Evolutionary conservation across 2,888 invertebrate genomes (phyloP), one percentile per base, ranked within the genome.

Genomic region (Hedychridium roseum): DNA sequence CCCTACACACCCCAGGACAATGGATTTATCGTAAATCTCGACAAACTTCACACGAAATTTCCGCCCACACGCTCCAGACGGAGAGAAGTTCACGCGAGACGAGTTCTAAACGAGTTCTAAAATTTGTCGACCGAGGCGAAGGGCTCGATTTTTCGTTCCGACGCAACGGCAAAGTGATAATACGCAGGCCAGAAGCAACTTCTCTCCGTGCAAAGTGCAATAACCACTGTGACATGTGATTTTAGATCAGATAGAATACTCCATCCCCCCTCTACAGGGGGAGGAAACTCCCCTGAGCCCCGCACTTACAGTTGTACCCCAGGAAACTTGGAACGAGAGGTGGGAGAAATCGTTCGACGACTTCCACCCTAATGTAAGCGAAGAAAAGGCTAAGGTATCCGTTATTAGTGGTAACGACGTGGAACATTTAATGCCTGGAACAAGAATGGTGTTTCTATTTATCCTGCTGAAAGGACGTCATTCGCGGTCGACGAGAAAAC

Each of bases 171-270:
- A 23, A 23, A 23, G 23, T 23, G 34, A 21, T 23, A 11, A 14
- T 18, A 26, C 5, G 43, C 59, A 52, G 62, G 54, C 48, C 54
- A 62, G 55, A 50, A 52, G 44, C 41, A 58, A 36, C 43, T 43
- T 26, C 46, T 35, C 53, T 55, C 63, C 60, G 60, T 53, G 54
- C 60, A 60, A 6, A 60, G 63, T 63, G 63, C 63, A 63, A 63
- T 63, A 63, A 57, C 15, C 9, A 44, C 9, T 6, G 23, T 23
- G 23, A 23, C 9, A 6, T 9, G 9, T 23, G 9, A 6, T 23
- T 23, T 23, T 23, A 23, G n/a, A n/a, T n/a, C n/a, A n/a, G n/a
- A n/a, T n/a, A n/a, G n/a, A n/a, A n/a, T n/a, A n/a, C n/a, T n/a
- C n/a, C n/a, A n/a, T n/a, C n/a, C n/a, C n/a, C n/a, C n/a, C n/a